Percentiles rank a stretch among this genome's conserved stretches.
Evolutionary conservation across 1,140 invertebrate species (phyloP).

Genomic region (Apis cerana): DNA sequence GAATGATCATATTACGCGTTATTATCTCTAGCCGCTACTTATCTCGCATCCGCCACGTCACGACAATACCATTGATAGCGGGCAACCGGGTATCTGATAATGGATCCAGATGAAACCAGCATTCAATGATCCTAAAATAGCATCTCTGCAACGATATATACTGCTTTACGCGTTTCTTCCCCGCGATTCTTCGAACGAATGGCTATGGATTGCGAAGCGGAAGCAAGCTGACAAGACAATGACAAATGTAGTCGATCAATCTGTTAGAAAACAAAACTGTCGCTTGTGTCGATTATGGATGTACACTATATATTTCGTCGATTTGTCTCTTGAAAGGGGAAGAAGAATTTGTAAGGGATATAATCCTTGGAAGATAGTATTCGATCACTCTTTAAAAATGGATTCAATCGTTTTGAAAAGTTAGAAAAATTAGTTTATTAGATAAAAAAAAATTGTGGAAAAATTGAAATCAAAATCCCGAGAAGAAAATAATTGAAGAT

Average conservation of each 20-base stretch:
- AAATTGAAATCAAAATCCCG: no score
- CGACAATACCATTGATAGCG: not conserved
- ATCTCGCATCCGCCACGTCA: not conserved
- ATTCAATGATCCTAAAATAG: not conserved
- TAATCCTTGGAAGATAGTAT: no score
- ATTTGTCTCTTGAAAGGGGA: not conserved
- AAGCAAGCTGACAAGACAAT: no score
- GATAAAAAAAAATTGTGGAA: no score
- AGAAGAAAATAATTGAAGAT: no score
- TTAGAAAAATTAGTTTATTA: no score
- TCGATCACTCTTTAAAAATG: no score
- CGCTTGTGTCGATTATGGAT: not conserved
- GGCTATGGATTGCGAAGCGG: not conserved
- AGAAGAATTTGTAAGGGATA: not conserved
- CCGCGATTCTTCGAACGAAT: not conserved
- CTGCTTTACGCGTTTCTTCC: not conserved
- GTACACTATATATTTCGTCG: not conserved
- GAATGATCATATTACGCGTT: not conserved
- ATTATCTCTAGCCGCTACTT: constrained; percentile 4
- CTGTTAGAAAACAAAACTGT: not conserved
- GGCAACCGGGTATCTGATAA: constrained; percentile 4
- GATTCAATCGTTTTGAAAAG: no score
- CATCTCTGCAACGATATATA: no score
- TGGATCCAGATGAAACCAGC: constrained; percentile 21
- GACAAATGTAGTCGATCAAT: constrained; percentile 13